phyloP scores from a whole-genome alignment of 1,140 invertebrate genomes.

The Drosophila yakuba region DNA sequence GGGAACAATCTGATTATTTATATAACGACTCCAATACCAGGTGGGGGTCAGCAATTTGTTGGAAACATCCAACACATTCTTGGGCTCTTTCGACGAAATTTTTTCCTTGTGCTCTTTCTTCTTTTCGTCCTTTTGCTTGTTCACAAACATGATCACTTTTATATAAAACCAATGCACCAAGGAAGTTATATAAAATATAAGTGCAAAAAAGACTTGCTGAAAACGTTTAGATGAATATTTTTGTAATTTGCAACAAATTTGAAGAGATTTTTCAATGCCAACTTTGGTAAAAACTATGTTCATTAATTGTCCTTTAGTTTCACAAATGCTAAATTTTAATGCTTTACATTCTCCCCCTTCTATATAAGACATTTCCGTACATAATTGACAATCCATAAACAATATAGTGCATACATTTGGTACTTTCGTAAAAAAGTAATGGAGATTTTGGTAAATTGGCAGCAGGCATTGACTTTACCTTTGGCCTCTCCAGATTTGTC shows the following conservation, averaged over 20 bases:
- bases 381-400: not conserved
- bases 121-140: not conserved
- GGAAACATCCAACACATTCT: not conserved
- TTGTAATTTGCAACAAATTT: too few species aligned
- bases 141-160: not conserved
- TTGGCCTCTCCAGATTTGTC: constrained; percentile 1
- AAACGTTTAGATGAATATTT: too few species aligned
- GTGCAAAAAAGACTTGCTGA: too few species aligned
- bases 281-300: not conserved
- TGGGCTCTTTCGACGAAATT: not conserved
- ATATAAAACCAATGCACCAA: not conserved
- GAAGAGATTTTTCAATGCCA: too few species aligned
- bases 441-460: too few species aligned
- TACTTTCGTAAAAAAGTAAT: too few species aligned
- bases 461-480: constrained; percentile 18
- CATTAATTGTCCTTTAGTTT: too few species aligned
- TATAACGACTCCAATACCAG: not conserved
- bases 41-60: not conserved
- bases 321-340: too few species aligned
- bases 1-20: not conserved
- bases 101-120: not conserved
- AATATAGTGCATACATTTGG: too few species aligned
- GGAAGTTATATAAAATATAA: not conserved
- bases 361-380: not conserved
- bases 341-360: not conserved